phyloP scores from a whole-genome alignment of 2,113 vertebrate genomes.

The Condylura cristata region DNA sequence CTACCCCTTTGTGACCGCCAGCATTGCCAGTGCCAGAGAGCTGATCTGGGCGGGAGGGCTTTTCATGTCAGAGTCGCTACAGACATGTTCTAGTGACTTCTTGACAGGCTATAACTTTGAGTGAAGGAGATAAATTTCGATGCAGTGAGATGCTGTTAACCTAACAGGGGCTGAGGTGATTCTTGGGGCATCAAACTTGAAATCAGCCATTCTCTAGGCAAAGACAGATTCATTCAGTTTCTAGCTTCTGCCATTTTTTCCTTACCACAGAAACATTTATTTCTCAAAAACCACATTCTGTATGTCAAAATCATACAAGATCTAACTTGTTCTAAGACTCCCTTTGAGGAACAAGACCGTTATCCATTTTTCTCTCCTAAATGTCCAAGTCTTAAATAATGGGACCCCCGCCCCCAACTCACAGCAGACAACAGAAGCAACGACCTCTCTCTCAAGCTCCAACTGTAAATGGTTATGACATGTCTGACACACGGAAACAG shows the following conservation, averaged over 20 bases:
- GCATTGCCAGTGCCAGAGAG: not conserved
- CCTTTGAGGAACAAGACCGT: not conserved
- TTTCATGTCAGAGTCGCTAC: not conserved
- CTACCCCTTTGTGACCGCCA: not conserved
- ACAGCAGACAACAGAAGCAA: not conserved
- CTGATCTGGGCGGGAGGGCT: not conserved
- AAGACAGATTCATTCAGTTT: slow-evolving; percentile 10
- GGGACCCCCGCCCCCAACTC: not conserved
- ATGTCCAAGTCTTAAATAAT: not conserved
- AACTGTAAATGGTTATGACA: not conserved
- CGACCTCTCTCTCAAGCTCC: not conserved
- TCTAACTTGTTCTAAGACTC: not conserved
- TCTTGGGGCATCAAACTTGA: slow-evolving; percentile 51
- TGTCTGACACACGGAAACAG: not conserved
- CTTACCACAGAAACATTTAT: slow-evolving; percentile 1
- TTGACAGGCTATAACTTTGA: not conserved
- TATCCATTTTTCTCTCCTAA: not conserved
- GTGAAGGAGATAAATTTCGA: slow-evolving; percentile 4
- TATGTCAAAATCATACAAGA: not conserved
- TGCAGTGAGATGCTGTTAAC: not conserved
- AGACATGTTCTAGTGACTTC: not conserved
- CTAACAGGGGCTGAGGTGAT: slow-evolving; percentile 29
- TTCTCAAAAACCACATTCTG: not conserved
- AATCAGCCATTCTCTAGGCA: slow-evolving; percentile 58
- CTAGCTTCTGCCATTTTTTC: slow-evolving; percentile 57